Evolutionary conservation across 2,888 invertebrate species (phyloP), one percentile per base, ranked within the genome.

Genomic region (Busseola fusca): DNA sequence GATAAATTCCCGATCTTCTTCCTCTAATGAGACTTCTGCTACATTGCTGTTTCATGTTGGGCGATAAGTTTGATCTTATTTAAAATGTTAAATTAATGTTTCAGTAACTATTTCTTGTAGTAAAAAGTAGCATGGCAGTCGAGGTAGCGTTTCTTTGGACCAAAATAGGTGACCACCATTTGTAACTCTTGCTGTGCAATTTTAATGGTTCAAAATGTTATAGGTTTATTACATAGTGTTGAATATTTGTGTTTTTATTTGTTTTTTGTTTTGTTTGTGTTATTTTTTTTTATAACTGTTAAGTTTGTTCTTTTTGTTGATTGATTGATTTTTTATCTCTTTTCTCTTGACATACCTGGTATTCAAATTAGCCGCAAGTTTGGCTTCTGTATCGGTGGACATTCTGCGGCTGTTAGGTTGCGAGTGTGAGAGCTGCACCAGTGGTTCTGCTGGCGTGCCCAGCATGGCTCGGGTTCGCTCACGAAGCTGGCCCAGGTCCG

Each of bases 311-410:
- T 30, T 27, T 30, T 56, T 18, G 9, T 56, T 27, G 54, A 27
- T 27, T 9, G 16, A 18, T 27, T 54, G 27, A 4, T 56, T 3
- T 30, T 54, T 56, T 56, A 56, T 10, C 10, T 21, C 21, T 64
- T 64, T n/a, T 50, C 3, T 18, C 27, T 34, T 21, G 27, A 59
- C 25, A 30, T 88, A 94, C 95, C 95, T 93, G 4, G 94, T 95
- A 75, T 95, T 95, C 14, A 95, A 91, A 82, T 95, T 95, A n/a
- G 92, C 94, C 30, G 93, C 92, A 10, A 95, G 86, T 80, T 94
- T 95, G 40, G 92, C 80, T 75, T 95, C 95, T 10, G 91, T 91
- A 75, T 95, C 95, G 42, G 87, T 89, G 64, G 95, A 95, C 92
- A 94, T 90, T n/a, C 95, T 87, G 42, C 95, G 93, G 79, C 94